Base-by-base conservation (phyloP, 2,113 vertebrate species). In the Menidia beryllina region DNA sequence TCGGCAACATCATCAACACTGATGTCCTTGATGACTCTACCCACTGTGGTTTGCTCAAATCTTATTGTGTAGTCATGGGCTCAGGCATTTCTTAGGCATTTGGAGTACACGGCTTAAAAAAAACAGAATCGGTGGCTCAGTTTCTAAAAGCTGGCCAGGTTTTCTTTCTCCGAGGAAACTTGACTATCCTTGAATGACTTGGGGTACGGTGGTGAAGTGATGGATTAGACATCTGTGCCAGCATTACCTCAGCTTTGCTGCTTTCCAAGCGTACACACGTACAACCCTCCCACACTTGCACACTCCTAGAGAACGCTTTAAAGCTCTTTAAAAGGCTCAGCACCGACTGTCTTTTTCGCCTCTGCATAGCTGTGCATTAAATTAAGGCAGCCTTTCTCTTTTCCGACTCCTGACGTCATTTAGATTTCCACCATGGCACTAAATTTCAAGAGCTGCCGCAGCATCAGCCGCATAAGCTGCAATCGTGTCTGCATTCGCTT, bases 201-300 rank as follows among this genome's bases (percentile, higher is more conserved):
- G 45, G 56, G 45, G 48, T 63, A 56, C 69, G 63, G 69, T 79
- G 86, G 73, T 85, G 70, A 82, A 76, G 73, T 81, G 83, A 87
- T 80, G 56, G 77, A 87, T 91, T 86, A 54, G 70, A 70, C 75
- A 27, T 24, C 68, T 61, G 65, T 82, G 83, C 86, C 70, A 86
- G 64, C 74, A 82, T 91, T 88, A 87, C 86, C 85, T 92, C 87
- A 91, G 72, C 51, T 71, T 41, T 79, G 75, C 81, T 24, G 90
- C 78, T 83, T 92, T 71, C 50, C 23, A 56, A 61, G 12, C 60
- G 41, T 38, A 60, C 49, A 57, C 70, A 45, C 51, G 61, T 17
- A 58, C 52, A 64, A 4, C 21, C 45, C 45, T 51, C 56, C 36
- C 54, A 34, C 15, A 59, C 43, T 26, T 27, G 41, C 49, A 63